phyloP scores from a whole-genome alignment of 2,113 vertebrate species.

The Ploceus nigricollis region DNA sequence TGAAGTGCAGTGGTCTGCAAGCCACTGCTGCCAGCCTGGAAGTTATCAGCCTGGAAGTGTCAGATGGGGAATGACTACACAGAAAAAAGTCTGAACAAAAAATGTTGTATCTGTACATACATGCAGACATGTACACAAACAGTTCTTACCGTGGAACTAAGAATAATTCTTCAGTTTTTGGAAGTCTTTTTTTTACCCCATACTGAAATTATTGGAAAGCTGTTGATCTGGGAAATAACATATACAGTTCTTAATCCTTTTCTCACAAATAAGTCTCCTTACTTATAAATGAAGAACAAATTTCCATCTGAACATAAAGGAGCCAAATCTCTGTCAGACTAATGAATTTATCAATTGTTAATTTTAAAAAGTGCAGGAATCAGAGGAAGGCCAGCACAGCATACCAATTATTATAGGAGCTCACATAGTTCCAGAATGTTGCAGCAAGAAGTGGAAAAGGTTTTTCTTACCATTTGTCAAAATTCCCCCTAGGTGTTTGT shows the following conservation, averaged over 20 bases:
- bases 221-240: background rate
- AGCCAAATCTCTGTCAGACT: background rate
- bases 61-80: background rate
- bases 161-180: background rate
- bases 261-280: background rate
- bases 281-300: background rate
- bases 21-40: background rate
- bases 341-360: background rate
- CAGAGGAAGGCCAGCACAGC: background rate
- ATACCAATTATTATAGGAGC: background rate
- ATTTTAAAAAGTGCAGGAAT: background rate
- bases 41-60: background rate
- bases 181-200: background rate
- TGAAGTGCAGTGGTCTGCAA: background rate
- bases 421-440: background rate
- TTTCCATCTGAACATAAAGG: background rate
- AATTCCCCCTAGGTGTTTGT: background rate
- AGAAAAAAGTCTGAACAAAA: background rate
- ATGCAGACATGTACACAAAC: background rate
- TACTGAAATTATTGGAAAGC: background rate
- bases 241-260: background rate
- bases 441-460: background rate
- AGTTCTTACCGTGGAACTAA: background rate
- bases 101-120: rapidly evolving
- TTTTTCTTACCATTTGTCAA: background rate